Conservation (phyloP, 2,888 invertebrate genomes). For the Melipona beecheii region DNA sequence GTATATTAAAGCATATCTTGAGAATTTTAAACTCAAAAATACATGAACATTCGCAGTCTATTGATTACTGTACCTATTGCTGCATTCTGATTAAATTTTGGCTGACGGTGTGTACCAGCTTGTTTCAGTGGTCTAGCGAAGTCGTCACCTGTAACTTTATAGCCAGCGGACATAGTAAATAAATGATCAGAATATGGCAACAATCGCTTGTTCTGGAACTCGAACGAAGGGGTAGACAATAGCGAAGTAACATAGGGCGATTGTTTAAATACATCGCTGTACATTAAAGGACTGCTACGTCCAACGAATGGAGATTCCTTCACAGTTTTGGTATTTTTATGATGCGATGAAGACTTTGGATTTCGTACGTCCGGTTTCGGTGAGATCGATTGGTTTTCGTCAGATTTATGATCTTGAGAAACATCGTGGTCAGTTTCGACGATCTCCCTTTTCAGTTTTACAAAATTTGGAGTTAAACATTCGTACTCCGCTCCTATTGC, state of each 20-base stretch:
- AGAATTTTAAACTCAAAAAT: too few relatives aligned
- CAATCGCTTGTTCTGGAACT: conserved; percentile 14
- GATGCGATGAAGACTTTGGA: conserved; percentile 14
- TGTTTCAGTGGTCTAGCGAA: conserved; percentile 13
- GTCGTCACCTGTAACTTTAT: conserved; percentile 30
- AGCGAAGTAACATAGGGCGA: conserved; percentile 1
- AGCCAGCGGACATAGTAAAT: conserved; percentile 48
- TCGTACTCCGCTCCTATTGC: conserved; percentile 4
- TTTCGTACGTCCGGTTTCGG: neutral
- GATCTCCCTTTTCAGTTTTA: conserved; percentile 44
- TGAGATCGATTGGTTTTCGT: neutral
- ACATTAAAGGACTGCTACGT: neutral
- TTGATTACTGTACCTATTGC: neutral
- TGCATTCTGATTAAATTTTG: neutral
- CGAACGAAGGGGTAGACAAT: neutral
- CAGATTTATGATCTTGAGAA: conserved; percentile 13
- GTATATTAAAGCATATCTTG: too few relatives aligned
- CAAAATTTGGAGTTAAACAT: neutral
- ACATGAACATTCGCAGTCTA: too few relatives aligned
- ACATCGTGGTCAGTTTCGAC: conserved; percentile 9
- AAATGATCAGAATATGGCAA: conserved; percentile 30
- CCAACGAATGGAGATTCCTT: neutral
- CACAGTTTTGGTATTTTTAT: conserved; percentile 16
- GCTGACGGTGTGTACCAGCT: neutral
- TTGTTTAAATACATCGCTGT: conserved; percentile 29